Evolutionary conservation across 2,797 vertebrate species (phyloP).

Genomic region (Schizothorax lantsangensis): DNA sequence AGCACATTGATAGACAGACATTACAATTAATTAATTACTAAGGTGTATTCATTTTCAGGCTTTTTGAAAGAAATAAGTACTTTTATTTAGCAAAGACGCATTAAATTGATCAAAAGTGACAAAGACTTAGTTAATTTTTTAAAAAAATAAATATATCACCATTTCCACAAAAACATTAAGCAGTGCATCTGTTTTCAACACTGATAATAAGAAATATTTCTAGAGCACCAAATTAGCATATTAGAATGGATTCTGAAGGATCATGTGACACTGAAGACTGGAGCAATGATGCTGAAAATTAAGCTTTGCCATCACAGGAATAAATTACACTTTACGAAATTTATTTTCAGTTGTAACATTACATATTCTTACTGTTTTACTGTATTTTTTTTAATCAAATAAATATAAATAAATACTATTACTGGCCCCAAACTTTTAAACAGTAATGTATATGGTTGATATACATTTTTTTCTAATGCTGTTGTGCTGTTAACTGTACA

Average conservation of each 20-base stretch:
- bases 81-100: not conserved
- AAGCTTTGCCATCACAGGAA: too few relatives aligned
- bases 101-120: not conserved
- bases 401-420: not conserved
- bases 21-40: not conserved
- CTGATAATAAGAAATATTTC: not conserved
- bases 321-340: not conserved
- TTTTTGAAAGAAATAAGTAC: not conserved
- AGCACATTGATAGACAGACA: not conserved
- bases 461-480: not conserved
- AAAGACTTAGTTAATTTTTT: not conserved
- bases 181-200: not conserved
- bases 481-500: not conserved
- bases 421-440: not conserved
- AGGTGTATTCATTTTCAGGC: not conserved
- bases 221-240: not conserved
- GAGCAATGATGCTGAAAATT: not conserved
- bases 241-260: not conserved
- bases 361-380: too few relatives aligned
- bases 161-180: not conserved
- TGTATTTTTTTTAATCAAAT: too few relatives aligned
- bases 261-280: not conserved
- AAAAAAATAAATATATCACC: too few relatives aligned
- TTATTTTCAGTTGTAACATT: not conserved
- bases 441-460: not conserved